Base-by-base conservation (phyloP, 2,888 invertebrate species). In the Griposia aprilina region DNA sequence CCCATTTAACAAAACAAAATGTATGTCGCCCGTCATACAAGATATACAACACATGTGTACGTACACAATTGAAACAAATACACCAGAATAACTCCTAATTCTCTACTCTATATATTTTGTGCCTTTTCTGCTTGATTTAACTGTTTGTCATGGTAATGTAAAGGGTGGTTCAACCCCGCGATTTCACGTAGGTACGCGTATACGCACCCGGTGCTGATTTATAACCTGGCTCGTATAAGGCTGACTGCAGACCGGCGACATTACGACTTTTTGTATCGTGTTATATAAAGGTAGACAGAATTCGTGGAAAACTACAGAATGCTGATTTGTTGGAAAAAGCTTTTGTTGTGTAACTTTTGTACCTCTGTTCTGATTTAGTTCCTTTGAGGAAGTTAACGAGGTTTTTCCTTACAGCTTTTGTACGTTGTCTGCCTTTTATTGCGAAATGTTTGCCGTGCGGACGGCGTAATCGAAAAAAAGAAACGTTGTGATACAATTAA, bases 111-210 rank as follows among this genome's bases (percentile, higher is more conserved):
- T 82, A 74, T 83, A 69, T 79, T 66, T 65, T 69, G 71, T 74
- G 66, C 74, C 67, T 66, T 72, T 84, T 79, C 82, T 41, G 84
- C 57, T 50, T 88, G 82, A 83, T 87, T 86, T 87, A 86, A 84
- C 86, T 78, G 80, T 83, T 83, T 84, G 74, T 86, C 70, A 84
- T 86, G 86, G 80, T 83, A 86, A 88, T 87, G 81, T 74, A 62
- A 70, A 60, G 82, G 81, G 74, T 67, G 83, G 66, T 69, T 55
- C 60, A 70, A 75, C 74, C 80, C 72, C 72, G 74, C 77, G 81
- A 83, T 76, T 86, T 78, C 72, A 83, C 74, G 76, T 79, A 41
- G n/a, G n/a, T 52, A 79, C 73, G 57, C 76, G 67, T 76, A 69
- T 81, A 80, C 78, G 78, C 73, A 86, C 66, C 77, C 76, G 63